Base-by-base conservation (phyloP, 2,797 vertebrate species). In the Rhynchonycteris naso region DNA sequence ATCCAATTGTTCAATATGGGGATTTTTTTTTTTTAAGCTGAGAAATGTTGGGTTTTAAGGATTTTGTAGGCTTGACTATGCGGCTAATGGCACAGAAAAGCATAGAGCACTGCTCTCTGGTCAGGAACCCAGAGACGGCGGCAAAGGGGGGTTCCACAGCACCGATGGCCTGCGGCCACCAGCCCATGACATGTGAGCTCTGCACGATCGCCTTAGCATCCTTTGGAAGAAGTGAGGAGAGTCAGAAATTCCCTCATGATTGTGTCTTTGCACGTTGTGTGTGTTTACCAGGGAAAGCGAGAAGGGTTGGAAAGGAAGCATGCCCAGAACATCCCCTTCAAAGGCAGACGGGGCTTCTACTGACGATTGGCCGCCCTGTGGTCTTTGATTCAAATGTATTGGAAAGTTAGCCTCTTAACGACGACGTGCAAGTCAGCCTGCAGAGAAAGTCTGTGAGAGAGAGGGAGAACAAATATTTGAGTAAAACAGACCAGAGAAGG, bases 401-500 rank as follows among this genome's bases (percentile, higher is more conserved):
- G 58, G 68, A 88, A 86, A 28, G 47, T 61, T 21, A 74, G 35
- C 66, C 59, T 80, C 66, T 84, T 82, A 35, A 79, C 50, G 38
- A 79, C 50, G 38, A 54, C 33, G 22, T 87, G 35, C 10, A 18
- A 22, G 33, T 85, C 71, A 72, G 38, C 66, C 18, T 13, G 9
- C 59, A 43, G 78, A 33, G 66, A 56, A 87, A 63, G 9, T 59
- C 89, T 92, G 75, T 63, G 80, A 76, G 80, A 89, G 80, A 89
- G 18, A 68, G 4, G 11, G 22, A 69, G 68, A 87, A 84, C 90
- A 94, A 78, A 94, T 87, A 88, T 81, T 91, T 93, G 71, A 80
- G 61, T 35, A 61, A 81, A 92, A 78, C n/a, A 91, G 71, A 69
- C 22, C 61, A 58, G 43, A 91, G 22, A 87, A 88, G n/a, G 61